Evolutionary conservation across 1,140 invertebrate genomes (phyloP), one percentile per base, ranked within the genome.

Genomic region (Sinella curviseta): DNA sequence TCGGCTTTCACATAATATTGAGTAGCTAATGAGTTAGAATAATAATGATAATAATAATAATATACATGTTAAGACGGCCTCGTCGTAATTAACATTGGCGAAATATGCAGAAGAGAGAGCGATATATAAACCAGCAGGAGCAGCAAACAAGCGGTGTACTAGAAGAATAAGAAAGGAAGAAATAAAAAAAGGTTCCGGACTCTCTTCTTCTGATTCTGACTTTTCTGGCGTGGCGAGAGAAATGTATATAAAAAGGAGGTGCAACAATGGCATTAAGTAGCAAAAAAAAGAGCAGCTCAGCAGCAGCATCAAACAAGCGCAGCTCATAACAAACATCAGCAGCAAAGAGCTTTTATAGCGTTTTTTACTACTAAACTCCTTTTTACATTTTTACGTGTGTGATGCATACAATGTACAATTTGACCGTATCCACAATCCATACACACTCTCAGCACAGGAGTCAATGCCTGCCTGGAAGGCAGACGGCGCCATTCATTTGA

Each of bases 401-500:
- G 20, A 20, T 48, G 39, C 20, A 12, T 48, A 48, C 39, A 48
- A 48, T 48, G 8, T 48, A 48, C 39, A 48, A 48, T 48, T 48
- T 48, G 39, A 48, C 39, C 39, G 39, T 48, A 48, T 48, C 39
- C 39, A 48, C 39, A 48, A 48, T 48, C 39, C 20, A 12, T 48
- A 48, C 14, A 26, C 3, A 26, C 57, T n/a, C 57, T n/a, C 57
- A 65, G 31, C 65, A 70, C 65, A 75, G 39, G 39, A 75, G 74
- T 75, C 74, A 75, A 57, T 55, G 36, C 54, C 30, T 70, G 74
- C 77, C 79, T 74, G 67, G 54, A 74, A 81, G 80, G 81, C 80
- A 82, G 81, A 82, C 83, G 83, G 81, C 83, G 83, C 83, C 83
- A 82, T 82, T 82, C 83, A 84, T 82, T 84, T 81, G 78, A 80